Base-by-base conservation (phyloP, 2,888 invertebrate genomes). In the Hydropsyche betteni region DNA sequence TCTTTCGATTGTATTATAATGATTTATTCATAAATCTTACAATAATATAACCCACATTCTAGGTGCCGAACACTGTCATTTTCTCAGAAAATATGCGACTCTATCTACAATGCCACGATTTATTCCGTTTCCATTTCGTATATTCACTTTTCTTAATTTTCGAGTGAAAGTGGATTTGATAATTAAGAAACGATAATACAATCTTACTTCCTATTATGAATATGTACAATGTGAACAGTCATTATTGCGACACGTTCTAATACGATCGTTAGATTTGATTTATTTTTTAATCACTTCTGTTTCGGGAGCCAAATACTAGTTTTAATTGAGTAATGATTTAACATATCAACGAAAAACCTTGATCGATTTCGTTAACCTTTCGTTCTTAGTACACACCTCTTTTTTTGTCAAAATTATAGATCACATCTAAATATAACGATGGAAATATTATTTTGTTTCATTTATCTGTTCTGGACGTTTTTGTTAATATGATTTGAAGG, bases 111-210 rank as follows among this genome's bases (percentile, higher is more conserved):
- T 53, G 8, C 53, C n/a, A 53, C 12, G 5, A 14, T 51, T 51
- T 51, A 24, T 24, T 24, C 24, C 24, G 2, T 24, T 24, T 24
- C 24, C 24, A 24, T 24, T 24, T 24, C 24, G 24, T 24, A 24
- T 24, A 24, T 24, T 24, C 24, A 24, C 24, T 55, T 55, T n/a
- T 16, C 6, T n/a, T 55, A 55, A 14, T 55, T 8, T 55, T 16
- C 24, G 34, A 12, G 64, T 64, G 64, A 64, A 64, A 64, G 64
- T 64, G 64, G 34, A 64, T 24, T 16, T 24, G 16, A 64, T 36
- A n/a, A 64, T 64, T 64, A 64, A 64, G 44, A 36, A 64, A 64
- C 36, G 34, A 64, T 64, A 12, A 64, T 33, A 4, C 5, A 4
- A 44, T 44, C 44, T 14, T 58, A 58, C 58, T 58, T 58, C 58